Conservation (phyloP, 2,888 invertebrate genomes). For the Thalpophila matura region DNA sequence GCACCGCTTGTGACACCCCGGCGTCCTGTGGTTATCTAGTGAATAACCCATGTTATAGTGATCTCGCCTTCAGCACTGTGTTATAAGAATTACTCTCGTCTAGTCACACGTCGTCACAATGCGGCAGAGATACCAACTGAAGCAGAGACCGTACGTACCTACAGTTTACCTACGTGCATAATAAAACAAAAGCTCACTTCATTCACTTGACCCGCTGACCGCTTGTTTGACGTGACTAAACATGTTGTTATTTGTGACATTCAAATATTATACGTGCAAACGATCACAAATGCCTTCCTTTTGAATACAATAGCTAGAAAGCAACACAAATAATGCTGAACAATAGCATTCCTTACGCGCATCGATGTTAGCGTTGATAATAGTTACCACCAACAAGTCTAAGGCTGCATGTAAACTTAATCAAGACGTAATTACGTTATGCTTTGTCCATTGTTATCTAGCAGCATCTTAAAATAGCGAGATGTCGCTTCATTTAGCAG, state of each 20-base stretch:
- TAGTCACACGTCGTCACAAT: conserved; percentile 74
- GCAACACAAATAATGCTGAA: conserved; percentile 73
- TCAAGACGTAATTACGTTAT: conserved; percentile 34
- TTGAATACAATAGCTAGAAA: conserved; percentile 83
- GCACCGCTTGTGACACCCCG: conserved; percentile 64
- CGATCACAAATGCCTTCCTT: conserved; percentile 67
- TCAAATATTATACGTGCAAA: conserved; percentile 71
- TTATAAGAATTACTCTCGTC: conserved; percentile 65
- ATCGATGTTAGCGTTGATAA: conserved; percentile 65
- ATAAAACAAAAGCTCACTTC: conserved; percentile 57
- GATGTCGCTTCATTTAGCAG: conserved; percentile 40
- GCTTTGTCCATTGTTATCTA: conserved; percentile 20
- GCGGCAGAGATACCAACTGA: conserved; percentile 89
- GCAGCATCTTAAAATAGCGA: conserved; percentile 10
- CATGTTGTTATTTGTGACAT: conserved; percentile 68
- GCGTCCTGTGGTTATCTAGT: conserved; percentile 78
- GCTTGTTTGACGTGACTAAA: conserved; percentile 68
- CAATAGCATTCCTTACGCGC: conserved; percentile 80
- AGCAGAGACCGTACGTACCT: conserved; percentile 89
- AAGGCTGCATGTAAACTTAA: conserved; percentile 25
- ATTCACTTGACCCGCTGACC: conserved; percentile 71
- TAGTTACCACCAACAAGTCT: conserved; percentile 30
- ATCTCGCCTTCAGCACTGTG: conserved; percentile 70
- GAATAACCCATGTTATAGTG: conserved; percentile 80
- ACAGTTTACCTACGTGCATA: conserved; percentile 67